Percentiles rank a stretch among this genome's conserved stretches.
Conservation (phyloP, 1,140 invertebrate genomes). For the Zaprionus davidi region DNA sequence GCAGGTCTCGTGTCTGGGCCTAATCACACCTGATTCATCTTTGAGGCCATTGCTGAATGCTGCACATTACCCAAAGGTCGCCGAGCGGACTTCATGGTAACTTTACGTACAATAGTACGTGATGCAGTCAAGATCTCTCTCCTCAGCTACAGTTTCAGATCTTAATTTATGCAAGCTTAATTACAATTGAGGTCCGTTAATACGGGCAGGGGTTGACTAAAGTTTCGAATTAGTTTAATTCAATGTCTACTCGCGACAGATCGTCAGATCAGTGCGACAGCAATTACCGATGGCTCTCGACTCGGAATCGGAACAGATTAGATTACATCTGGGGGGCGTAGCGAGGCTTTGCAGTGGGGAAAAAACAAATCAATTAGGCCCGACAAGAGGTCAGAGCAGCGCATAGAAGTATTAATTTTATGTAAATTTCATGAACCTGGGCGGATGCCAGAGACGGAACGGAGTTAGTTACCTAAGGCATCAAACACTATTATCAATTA, state of each 20-base stretch:
- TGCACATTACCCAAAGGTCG: slow-evolving; percentile 36
- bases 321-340: neutral
- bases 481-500: neutral
- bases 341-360: neutral
- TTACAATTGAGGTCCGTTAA: slow-evolving; percentile 69
- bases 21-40: slow-evolving; percentile 52
- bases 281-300: slow-evolving; percentile 46
- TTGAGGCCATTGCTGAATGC: slow-evolving; percentile 40
- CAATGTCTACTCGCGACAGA: slow-evolving; percentile 52
- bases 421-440: neutral
- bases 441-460: neutral
- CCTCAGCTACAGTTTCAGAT: slow-evolving; percentile 46
- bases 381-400: slow-evolving; percentile 4
- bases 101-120: slow-evolving; percentile 72
- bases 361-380: slow-evolving; percentile 35
- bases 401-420: neutral
- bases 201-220: slow-evolving; percentile 42
- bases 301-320: slow-evolving; percentile 27
- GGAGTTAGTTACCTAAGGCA: neutral
- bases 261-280: slow-evolving; percentile 34
- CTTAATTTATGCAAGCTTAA: slow-evolving; percentile 79
- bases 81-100: slow-evolving; percentile 67
- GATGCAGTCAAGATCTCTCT: slow-evolving; percentile 28
- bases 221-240: slow-evolving; percentile 56
- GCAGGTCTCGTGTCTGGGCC: slow-evolving; percentile 18